Conservation (phyloP, 2,888 invertebrate genomes). For the Caenorhabditis sp. region DNA sequence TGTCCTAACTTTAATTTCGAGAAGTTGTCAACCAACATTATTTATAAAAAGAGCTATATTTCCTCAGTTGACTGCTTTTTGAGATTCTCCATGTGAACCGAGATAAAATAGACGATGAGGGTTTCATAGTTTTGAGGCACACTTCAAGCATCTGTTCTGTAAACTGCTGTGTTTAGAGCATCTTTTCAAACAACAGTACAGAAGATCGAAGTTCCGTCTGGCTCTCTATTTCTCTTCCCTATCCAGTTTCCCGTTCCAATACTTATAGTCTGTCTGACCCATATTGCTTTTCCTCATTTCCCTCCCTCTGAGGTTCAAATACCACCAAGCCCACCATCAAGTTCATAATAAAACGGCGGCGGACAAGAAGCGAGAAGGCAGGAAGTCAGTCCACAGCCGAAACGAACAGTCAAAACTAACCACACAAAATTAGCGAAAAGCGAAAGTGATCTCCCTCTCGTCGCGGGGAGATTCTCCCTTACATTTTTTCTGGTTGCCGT, state of each 20-base stretch:
- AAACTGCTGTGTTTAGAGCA: too few relatives aligned
- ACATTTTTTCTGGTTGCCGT: conserved; percentile 19
- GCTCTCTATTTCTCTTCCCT: conserved; percentile 10
- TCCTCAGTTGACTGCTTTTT: too few relatives aligned
- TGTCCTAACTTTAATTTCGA: too few relatives aligned
- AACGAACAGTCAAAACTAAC: conserved; percentile 43
- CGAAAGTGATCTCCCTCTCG: conserved; percentile 38
- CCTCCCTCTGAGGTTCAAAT: conserved; percentile 22
- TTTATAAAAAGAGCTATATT: too few relatives aligned
- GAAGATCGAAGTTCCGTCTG: neutral
- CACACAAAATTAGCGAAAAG: conserved; percentile 58
- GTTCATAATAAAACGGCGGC: conserved; percentile 60
- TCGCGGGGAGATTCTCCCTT: neutral
- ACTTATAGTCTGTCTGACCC: conserved; percentile 34
- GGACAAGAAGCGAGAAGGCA: conserved; percentile 10
- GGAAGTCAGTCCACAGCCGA: conserved; percentile 24
- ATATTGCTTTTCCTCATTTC: conserved; percentile 10
- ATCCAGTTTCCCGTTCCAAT: conserved; percentile 12
- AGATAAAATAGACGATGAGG: too few relatives aligned
- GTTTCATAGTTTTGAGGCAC: too few relatives aligned
- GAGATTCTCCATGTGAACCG: too few relatives aligned
- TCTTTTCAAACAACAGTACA: too few relatives aligned
- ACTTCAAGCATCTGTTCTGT: too few relatives aligned
- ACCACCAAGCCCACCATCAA: conserved; percentile 43
- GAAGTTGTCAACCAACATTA: too few relatives aligned